Percentiles rank a stretch among this genome's conserved stretches.
phyloP scores from a whole-genome alignment of 2,797 vertebrate genomes.

The Sebastes miniatus region DNA sequence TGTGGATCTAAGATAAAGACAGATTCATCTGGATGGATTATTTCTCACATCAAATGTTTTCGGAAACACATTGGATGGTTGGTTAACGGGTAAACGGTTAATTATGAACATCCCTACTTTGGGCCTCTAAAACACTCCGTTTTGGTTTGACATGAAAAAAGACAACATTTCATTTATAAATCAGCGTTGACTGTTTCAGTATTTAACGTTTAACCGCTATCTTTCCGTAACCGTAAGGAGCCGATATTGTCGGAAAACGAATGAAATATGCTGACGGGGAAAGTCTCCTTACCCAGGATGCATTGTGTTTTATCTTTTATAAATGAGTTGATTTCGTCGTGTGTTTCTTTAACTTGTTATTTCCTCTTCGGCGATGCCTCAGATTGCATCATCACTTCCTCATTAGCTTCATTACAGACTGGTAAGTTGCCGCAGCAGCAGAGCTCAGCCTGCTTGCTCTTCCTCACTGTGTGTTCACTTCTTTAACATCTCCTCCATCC shows the following conservation, averaged over 20 bases:
- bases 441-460: not conserved
- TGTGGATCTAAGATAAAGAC: too few species aligned
- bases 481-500: constrained; percentile 20
- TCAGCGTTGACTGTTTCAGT: not conserved
- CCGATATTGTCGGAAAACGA: too few species aligned
- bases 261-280: too few species aligned
- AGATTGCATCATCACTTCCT: not conserved
- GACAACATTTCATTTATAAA: not conserved
- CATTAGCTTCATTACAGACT: not conserved
- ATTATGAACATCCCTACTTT: too few species aligned
- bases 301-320: not conserved
- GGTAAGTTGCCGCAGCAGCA: not conserved
- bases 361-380: not conserved
- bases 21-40: too few species aligned
- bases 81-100: too few species aligned
- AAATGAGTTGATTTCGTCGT: not conserved
- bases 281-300: too few species aligned
- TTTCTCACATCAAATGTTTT: too few species aligned
- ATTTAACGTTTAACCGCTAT: not conserved
- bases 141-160: not conserved
- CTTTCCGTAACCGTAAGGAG: not conserved
- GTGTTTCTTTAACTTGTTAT: not conserved
- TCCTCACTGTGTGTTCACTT: constrained; percentile 10
- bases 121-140: not conserved
- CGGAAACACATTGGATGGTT: too few species aligned